Evolutionary conservation across 1,140 invertebrate species (phyloP).

Genomic region (Lucilia sericata): DNA sequence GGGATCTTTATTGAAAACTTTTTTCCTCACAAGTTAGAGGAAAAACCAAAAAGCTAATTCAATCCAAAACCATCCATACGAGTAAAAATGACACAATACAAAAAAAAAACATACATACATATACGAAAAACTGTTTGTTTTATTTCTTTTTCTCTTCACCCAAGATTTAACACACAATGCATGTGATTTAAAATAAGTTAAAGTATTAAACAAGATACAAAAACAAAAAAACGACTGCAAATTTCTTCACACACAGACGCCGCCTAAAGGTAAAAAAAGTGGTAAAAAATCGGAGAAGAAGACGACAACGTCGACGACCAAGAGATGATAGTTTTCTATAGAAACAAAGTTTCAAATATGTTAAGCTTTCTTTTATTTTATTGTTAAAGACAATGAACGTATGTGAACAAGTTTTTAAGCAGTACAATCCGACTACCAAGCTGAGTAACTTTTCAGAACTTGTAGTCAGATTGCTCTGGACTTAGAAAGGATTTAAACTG

Average conservation of each 20-base stretch:
- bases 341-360: conserved; percentile 7
- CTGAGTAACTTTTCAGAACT: too few relatives aligned
- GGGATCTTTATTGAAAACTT: neutral
- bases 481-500: too few relatives aligned
- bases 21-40: neutral
- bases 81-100: neutral
- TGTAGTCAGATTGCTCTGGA: too few relatives aligned
- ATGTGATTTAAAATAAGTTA: conserved; percentile 30
- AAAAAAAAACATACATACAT: neutral
- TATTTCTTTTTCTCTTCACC: neutral
- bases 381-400: too few relatives aligned
- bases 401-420: too few relatives aligned
- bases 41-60: neutral
- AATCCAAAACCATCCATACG: neutral
- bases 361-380: conserved; percentile 9
- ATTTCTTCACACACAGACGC: conserved; percentile 23
- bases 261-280: neutral
- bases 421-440: too few relatives aligned
- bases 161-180: conserved; percentile 2
- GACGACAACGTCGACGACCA: neutral
- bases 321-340: conserved; percentile 8
- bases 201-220: neutral
- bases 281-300: neutral
- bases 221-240: neutral
- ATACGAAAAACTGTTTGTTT: too few relatives aligned